phyloP scores from a whole-genome alignment of 2,113 vertebrate genomes.

The Spea bombifrons region DNA sequence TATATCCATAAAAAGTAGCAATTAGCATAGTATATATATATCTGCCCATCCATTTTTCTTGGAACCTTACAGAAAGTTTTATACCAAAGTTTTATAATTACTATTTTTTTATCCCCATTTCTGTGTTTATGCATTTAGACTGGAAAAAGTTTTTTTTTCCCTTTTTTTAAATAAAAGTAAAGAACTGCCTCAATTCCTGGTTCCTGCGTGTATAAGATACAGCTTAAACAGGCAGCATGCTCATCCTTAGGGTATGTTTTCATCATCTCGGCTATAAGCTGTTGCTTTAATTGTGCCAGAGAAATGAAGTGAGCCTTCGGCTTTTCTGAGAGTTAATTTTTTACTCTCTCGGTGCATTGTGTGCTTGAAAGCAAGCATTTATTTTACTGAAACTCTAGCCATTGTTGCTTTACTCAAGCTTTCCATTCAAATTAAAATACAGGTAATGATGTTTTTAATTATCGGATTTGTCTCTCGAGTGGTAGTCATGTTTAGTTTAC shows the following conservation, averaged over 20 bases:
- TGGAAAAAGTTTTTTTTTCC: too few species aligned
- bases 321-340: constrained; percentile 26
- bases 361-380: constrained; percentile 8
- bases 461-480: constrained; percentile 23
- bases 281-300: constrained; percentile 16
- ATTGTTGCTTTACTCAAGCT: constrained; percentile 33
- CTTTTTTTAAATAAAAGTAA: too few species aligned
- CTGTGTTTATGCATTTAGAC: too few species aligned
- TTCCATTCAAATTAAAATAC: constrained; percentile 43
- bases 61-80: too few species aligned
- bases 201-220: not conserved
- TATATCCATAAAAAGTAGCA: too few species aligned
- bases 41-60: too few species aligned
- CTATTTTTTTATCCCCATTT: too few species aligned
- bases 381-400: constrained; percentile 28
- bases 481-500: constrained; percentile 45
- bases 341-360: constrained; percentile 20
- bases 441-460: constrained; percentile 36
- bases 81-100: too few species aligned
- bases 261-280: not conserved
- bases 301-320: constrained; percentile 12
- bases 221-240: not conserved
- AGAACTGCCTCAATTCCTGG: too few species aligned
- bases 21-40: too few species aligned
- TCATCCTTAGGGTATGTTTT: not conserved